phyloP scores from a whole-genome alignment of 1,140 invertebrate species.

The Drosophila sechellia region DNA sequence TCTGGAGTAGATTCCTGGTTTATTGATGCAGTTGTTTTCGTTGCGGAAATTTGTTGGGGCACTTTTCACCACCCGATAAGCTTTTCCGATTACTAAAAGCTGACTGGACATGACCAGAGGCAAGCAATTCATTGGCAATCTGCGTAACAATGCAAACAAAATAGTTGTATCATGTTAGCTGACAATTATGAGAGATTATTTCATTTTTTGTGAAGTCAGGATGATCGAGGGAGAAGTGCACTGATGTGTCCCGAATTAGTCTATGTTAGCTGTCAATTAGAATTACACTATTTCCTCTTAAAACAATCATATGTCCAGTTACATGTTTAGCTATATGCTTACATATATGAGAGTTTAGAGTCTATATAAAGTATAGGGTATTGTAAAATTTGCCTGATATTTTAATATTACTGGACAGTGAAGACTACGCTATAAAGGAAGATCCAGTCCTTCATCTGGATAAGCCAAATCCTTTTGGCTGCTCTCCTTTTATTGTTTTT shows the following conservation, averaged over 20 bases:
- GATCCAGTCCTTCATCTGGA: not conserved
- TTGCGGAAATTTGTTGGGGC: slow-evolving; percentile 7
- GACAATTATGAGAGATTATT: slow-evolving; percentile 14
- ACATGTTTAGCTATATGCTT: too few species aligned
- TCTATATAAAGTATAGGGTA: too few species aligned
- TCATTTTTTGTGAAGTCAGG: slow-evolving; percentile 12
- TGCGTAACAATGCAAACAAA: slow-evolving; percentile 52
- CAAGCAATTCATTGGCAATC: slow-evolving; percentile 54
- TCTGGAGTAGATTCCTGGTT: slow-evolving; percentile 27
- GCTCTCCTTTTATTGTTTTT: slow-evolving; percentile 10
- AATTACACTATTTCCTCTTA: not conserved
- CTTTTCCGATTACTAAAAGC: slow-evolving; percentile 38
- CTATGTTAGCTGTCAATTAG: not conserved
- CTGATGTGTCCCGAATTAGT: not conserved
- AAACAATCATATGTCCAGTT: not conserved
- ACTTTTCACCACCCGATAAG: slow-evolving; percentile 46
- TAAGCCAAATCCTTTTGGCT: slow-evolving; percentile 31
- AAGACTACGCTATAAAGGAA: not conserved
- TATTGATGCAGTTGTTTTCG: slow-evolving; percentile 55
- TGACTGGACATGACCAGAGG: slow-evolving; percentile 19
- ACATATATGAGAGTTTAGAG: too few species aligned
- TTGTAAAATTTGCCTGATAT: not conserved
- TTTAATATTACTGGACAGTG: not conserved
- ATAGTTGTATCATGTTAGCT: slow-evolving; percentile 23
- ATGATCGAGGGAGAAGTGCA: slow-evolving; percentile 2